Base-by-base conservation (phyloP, 2,113 vertebrate species). In the Silurus glanis region DNA sequence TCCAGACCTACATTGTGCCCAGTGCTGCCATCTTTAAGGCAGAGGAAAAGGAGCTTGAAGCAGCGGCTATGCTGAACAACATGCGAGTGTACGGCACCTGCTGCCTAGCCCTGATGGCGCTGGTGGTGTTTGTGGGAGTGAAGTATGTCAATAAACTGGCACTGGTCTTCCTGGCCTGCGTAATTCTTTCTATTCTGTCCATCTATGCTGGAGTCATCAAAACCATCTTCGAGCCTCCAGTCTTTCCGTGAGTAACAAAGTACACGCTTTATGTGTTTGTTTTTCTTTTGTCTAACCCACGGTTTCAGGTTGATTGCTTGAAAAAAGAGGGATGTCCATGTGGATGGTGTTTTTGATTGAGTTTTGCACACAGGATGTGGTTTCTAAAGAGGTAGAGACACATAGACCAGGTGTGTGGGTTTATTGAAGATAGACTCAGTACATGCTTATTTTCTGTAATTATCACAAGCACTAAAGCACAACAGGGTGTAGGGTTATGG, bases 101-200 rank as follows among this genome's bases (percentile, higher is more conserved):
- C 84, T 96, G 97, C 4, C 95, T 99, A 7, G 86, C 90, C 0
- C 91, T 99, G 80, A 99, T 99, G 97, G 91, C 96, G 0, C 28
- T 96, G 45, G 98, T 99, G 10, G 97, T 99, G 74, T 99, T 98
- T 51, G 98, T 99, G 5, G 98, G 98, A 0, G 98, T 99, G 55
- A 98, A 98, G 90, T 99, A 99, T 2, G 98, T 99, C 89, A 99
- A 99, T 94, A 99, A 99, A 88, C 94, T 99, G 66, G 97, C 98
- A 0, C 90, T 99, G 23, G 98, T 99, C 71, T 99, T 99, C 92
- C 94, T 99, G 90, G 96, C 97, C 76, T 98, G 97, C 3, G 98
- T 99, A 71, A 95, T 99, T 87, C 96, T 99, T 49, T 99, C 98
- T 86, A 99, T 99, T 87, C 88, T 99, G 5, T 94, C 98, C 87